Conservation (phyloP, 2,113 vertebrate species). For the Sebastes fasciatus region DNA sequence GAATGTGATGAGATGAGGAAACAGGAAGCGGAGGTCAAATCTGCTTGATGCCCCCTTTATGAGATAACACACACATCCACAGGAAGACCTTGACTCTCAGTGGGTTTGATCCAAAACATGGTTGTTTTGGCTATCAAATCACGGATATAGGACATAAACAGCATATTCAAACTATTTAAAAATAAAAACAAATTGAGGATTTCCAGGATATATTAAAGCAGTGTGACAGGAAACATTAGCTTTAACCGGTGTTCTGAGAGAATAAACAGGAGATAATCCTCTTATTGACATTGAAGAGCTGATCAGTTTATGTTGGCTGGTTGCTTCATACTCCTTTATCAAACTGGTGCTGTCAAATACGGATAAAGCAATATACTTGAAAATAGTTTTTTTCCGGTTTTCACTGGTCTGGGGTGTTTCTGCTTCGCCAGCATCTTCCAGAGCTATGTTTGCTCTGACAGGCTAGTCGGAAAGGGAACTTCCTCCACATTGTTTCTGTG, state of each 20-base stretch:
- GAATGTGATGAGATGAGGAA: slow-evolving; percentile 57
- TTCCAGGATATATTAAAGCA: slow-evolving; percentile 19
- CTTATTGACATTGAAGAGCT: background rate
- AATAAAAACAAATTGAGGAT: slow-evolving; percentile 27
- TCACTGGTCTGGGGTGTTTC: slow-evolving; percentile 21
- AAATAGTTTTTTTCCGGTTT: background rate
- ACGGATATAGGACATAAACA: background rate
- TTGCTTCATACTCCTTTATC: background rate
- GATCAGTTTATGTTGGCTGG: background rate
- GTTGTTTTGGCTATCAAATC: background rate
- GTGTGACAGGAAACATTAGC: background rate
- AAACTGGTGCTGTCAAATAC: background rate
- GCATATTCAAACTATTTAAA: background rate
- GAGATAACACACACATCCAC: slow-evolving; percentile 44
- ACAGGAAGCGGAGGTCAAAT: slow-evolving; percentile 73
- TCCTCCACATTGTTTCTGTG: slow-evolving; percentile 43
- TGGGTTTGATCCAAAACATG: background rate
- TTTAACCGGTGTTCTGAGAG: background rate
- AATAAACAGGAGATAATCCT: background rate
- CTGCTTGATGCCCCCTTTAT: slow-evolving; percentile 69
- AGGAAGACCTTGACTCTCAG: background rate
- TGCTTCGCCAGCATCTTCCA: slow-evolving; percentile 51
- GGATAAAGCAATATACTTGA: background rate
- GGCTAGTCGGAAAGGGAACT: slow-evolving; percentile 28
- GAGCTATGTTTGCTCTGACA: slow-evolving; percentile 1